These are phyloP conservation scores for Bungarus multicinctus DNA, from an alignment of 2,113 vertebrate genomes.

Conservation along the genomic window DNA sequence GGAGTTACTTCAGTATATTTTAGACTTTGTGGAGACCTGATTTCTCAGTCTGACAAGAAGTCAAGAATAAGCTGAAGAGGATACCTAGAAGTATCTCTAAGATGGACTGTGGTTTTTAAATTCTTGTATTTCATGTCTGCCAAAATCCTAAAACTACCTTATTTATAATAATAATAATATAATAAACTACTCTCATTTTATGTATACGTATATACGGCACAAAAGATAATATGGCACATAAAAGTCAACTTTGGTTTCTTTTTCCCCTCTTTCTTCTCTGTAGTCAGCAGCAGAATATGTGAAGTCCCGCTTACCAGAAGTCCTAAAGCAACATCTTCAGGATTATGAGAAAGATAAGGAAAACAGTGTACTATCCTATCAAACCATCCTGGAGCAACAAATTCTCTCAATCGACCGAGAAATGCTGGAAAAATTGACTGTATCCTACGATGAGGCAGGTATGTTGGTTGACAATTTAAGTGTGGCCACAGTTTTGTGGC, in stretches of 20 bases:
- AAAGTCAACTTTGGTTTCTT: slow-evolving; percentile 10
- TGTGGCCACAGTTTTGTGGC: not conserved
- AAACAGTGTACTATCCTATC: slow-evolving; percentile 84
- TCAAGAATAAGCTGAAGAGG: not conserved
- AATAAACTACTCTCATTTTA: too few species aligned
- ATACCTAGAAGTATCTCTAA: not conserved
- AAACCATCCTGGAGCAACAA: slow-evolving; percentile 92
- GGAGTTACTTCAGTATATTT: not conserved
- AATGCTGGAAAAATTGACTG: slow-evolving; percentile 89
- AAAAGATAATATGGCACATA: not conserved
- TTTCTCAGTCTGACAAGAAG: not conserved
- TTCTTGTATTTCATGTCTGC: not conserved
- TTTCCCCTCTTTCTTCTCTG: slow-evolving; percentile 27
- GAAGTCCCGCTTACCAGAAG: slow-evolving; percentile 87
- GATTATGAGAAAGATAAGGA: slow-evolving; percentile 92
- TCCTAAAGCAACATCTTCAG: slow-evolving; percentile 89
- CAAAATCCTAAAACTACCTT: not conserved
- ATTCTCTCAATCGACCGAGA: slow-evolving; percentile 89
- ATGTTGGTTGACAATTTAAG: not conserved
- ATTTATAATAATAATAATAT: too few species aligned
- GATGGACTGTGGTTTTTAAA: not conserved
- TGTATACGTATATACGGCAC: not conserved
- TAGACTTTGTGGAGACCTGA: not conserved
- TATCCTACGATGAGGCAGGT: slow-evolving; percentile 96
- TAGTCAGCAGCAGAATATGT: slow-evolving; percentile 95